Evolutionary conservation across 2,888 invertebrate genomes (phyloP).

Genomic region (Drosophila lacicola): DNA sequence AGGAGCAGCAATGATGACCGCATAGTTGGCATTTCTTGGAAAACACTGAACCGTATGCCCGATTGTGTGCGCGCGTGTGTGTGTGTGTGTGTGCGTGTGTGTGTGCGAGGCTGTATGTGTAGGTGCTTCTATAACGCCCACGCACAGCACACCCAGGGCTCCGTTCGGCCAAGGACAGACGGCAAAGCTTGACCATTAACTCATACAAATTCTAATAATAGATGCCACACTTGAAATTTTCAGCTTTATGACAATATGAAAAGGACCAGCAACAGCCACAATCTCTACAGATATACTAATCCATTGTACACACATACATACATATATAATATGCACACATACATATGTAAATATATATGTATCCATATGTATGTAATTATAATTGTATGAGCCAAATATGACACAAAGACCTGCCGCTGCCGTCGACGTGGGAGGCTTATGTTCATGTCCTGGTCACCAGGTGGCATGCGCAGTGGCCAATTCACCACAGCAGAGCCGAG

Average conservation of each 20-base stretch:
- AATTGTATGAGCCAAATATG: conserved; percentile 21
- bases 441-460: conserved; percentile 62
- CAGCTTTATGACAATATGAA: conserved; percentile 36
- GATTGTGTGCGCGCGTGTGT: not conserved
- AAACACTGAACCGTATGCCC: not conserved
- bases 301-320: not conserved
- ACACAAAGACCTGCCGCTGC: conserved; percentile 36
- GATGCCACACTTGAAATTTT: conserved; percentile 51
- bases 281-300: conserved; percentile 17
- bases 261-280: conserved; percentile 32
- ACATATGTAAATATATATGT: conserved; percentile 6
- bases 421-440: conserved; percentile 60
- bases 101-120: conserved; percentile 19
- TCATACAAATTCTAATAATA: conserved; percentile 51
- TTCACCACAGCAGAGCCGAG: conserved; percentile 46
- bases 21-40: conserved; percentile 27
- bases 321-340: not conserved
- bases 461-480: conserved; percentile 65
- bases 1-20: conserved; percentile 28
- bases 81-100: not conserved
- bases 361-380: conserved; percentile 9
- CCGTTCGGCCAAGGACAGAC: conserved; percentile 34
- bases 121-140: conserved; percentile 38
- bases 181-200: conserved; percentile 40
- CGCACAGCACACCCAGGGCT: conserved; percentile 28